Base-by-base conservation (phyloP, 2,113 vertebrate genomes). In the Megalops atlanticus region DNA sequence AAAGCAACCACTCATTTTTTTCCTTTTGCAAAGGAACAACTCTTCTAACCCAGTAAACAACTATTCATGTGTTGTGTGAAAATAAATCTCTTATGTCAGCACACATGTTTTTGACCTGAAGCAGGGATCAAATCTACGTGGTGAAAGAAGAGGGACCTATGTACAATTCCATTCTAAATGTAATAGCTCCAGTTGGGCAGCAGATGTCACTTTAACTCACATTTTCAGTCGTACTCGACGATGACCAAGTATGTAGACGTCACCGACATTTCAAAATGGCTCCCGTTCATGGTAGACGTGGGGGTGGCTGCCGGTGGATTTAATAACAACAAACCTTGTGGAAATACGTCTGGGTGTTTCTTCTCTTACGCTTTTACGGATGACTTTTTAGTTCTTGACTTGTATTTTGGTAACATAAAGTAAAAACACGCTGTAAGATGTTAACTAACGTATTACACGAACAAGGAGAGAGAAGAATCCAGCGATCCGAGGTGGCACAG, bases 211-310 rank as follows among this genome's bases (percentile, higher is more conserved):
- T 21, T 43, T 16, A 80, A 31, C 39, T 38, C 47, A 73, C 0
- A 39, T 52, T 77, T 80, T 58, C 74, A 12, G 11, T 36, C 47
- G 36, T 18, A 52, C 52, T n/a, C 12, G 10, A 41, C 15, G 6
- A 36, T 69, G n/a, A 41, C 21, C 36, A 12, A 18, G 49, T 21
- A 72, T 79, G 33, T 33, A 47, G 38, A 89, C 88, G 86, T 87
- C 84, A 87, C 31, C 45, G 83, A 79, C 78, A 84, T 88, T 84
- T 86, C 88, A 88, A 88, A 84, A 89, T 89, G 88, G 88, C 88
- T 79, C 24, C 84, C 47, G 41, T 79, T 82, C 78, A 31, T 74
- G 81, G 80, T 68, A 43, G 38, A 80, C 78, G 79, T 49, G 18
- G 58, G 79, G 74, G 68, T 39, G 69, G 73, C 47, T 80, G 14